These are phyloP conservation scores for Prostheceraeus crozeri DNA, from an alignment of 2,888 invertebrate species.

Conservation along the genomic window DNA sequence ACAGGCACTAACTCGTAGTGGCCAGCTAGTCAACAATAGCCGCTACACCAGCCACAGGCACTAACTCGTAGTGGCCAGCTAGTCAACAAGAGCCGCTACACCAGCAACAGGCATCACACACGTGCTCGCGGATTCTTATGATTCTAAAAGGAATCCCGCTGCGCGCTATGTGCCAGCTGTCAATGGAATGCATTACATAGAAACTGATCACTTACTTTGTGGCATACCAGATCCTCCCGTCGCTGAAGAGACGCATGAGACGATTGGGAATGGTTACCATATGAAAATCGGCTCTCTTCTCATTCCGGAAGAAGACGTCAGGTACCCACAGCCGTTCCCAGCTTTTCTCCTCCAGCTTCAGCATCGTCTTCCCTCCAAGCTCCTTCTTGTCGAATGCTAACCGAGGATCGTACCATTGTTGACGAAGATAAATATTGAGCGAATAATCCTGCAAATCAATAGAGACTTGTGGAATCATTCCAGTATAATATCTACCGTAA, in stretches of 20 bases:
- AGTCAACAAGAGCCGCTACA: too few relatives aligned
- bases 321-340: slow-evolving; percentile 38
- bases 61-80: too few relatives aligned
- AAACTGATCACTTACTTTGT: slow-evolving; percentile 31
- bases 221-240: slow-evolving; percentile 35
- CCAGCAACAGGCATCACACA: too few relatives aligned
- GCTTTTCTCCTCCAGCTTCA: slow-evolving; percentile 35
- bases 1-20: too few relatives aligned
- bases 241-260: slow-evolving; percentile 30
- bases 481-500: too few relatives aligned
- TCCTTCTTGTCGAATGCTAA: slow-evolving; percentile 21
- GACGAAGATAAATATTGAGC: slow-evolving; percentile 30
- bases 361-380: slow-evolving; percentile 15
- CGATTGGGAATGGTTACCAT: slow-evolving; percentile 37
- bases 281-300: slow-evolving; percentile 35
- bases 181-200: too few relatives aligned
- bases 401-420: slow-evolving; percentile 31
- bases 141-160: too few relatives aligned
- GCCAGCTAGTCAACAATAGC: too few relatives aligned
- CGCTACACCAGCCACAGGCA: too few relatives aligned
- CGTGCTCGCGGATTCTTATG: too few relatives aligned
- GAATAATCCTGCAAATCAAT: slow-evolving; percentile 14
- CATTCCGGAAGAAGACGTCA: slow-evolving; percentile 37
- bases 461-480: neutral
- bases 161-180: too few relatives aligned